phyloP scores from a whole-genome alignment of 2,113 vertebrate species.

The Patagioenas fasciata region DNA sequence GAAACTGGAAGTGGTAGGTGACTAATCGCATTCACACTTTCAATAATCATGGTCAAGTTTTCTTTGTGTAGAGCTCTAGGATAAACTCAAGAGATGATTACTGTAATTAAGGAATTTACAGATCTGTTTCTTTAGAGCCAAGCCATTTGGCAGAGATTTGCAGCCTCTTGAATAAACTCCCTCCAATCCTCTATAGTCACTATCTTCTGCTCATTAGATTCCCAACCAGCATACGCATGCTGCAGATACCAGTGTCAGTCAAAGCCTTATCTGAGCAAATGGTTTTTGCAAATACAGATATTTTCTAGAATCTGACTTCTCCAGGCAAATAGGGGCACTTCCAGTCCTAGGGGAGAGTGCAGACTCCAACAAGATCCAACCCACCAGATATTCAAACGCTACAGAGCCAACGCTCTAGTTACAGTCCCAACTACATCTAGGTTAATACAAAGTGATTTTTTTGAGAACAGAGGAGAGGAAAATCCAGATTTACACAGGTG shows the following conservation, averaged over 20 bases:
- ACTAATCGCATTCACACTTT: conserved; percentile 21
- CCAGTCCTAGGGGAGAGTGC: background rate
- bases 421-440: background rate
- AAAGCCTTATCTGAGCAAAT: background rate
- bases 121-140: conserved; percentile 1
- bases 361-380: background rate
- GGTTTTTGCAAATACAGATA: background rate
- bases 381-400: background rate
- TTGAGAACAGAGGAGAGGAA: background rate
- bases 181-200: background rate
- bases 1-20: conserved; percentile 2
- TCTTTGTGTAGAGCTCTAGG: conserved; percentile 20
- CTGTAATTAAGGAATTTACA: conserved; percentile 43
- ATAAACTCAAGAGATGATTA: conserved; percentile 48
- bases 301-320: background rate
- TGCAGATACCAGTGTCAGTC: background rate
- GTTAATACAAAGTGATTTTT: background rate
- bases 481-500: background rate
- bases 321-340: background rate
- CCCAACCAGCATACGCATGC: background rate
- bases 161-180: background rate
- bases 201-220: background rate
- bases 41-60: conserved; percentile 17
- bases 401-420: background rate
- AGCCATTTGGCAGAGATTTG: conserved; percentile 7